These are phyloP conservation scores for Argynnis bischoffii DNA, from an alignment of 2,888 invertebrate genomes.

Conservation along the genomic window DNA sequence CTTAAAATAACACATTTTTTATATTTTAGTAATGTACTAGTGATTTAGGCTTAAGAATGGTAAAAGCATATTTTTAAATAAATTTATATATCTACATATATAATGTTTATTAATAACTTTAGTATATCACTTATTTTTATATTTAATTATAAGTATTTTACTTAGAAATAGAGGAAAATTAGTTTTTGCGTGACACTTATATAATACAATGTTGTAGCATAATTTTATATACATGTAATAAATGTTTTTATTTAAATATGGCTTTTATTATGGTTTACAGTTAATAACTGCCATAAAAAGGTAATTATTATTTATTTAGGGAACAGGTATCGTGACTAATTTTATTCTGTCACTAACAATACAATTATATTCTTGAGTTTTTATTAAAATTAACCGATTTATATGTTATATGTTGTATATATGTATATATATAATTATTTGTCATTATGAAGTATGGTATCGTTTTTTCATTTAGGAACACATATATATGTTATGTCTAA, in stretches of 20 bases:
- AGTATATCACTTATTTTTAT: not conserved
- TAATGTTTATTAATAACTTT: too few species aligned
- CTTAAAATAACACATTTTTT: not conserved
- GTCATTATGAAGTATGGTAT: too few species aligned
- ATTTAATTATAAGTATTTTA: slow-evolving; percentile 1
- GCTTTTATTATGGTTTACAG: slow-evolving; percentile 39
- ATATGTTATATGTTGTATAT: slow-evolving; percentile 31
- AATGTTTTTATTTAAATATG: slow-evolving; percentile 32
- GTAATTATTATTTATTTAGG: slow-evolving; percentile 33
- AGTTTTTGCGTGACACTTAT: too few species aligned
- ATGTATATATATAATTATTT: not conserved
- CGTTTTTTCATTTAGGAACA: too few species aligned
- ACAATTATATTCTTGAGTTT: not conserved
- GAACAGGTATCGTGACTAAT: slow-evolving; percentile 31
- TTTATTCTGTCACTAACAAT: slow-evolving; percentile 21
- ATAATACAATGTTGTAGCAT: slow-evolving; percentile 6
- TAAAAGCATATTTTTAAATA: not conserved
- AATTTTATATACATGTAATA: slow-evolving; percentile 29
- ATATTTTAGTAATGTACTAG: not conserved
- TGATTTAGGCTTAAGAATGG: not conserved
- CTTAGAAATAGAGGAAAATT: not conserved
- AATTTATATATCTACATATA: not conserved
- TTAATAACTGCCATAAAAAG: slow-evolving; percentile 36
- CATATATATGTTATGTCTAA: too few species aligned
- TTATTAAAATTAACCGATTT: not conserved